Evolutionary conservation across 2,113 vertebrate species (phyloP), one percentile per base, ranked within the genome.

Genomic region (Bubo blakistoni): DNA sequence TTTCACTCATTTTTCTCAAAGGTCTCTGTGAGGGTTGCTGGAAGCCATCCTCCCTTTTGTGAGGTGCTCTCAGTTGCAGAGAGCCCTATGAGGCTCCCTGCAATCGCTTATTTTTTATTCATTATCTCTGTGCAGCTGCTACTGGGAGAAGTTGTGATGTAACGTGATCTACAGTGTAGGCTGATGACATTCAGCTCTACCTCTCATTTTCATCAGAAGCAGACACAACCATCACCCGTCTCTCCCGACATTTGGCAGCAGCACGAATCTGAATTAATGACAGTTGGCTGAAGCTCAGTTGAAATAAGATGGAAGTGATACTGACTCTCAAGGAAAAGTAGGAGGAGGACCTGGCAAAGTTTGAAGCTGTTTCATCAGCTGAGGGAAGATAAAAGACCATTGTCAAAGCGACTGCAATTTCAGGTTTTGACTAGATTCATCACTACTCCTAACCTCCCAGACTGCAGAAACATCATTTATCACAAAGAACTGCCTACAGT

Each of bases 121-220:
- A 57, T 92, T 94, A 57, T 78, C 57, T 92, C 52, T 58, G 29
- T 87, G 88, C 89, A 94, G 89, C 82, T 97, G 82, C 70, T 79
- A 38, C 83, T 83, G 61, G 61, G 89, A 95, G 80, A 92, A 94
- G 65, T 85, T 95, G 92, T 95, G 86, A 84, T 92, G 62, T 91
- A 92, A 94, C 40, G 30, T 92, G 76, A 93, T 85, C 80, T 86
- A 61, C 70, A 71, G 66, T 85, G 81, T 92, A 80, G 51, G 87
- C 96, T 92, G 91, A 90, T 94, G 86, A 92, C 61, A 93, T 90
- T 93, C 90, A 96, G 88, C 54, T 96, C 94, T 96, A 92, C 76
- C 79, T 95, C 94, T 95, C 81, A 84, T 95, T 96, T 97, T 97
- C 84, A 79, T 96, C 87, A 97, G 96, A 94, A 58, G 30, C 87